Evolutionary conservation across 92 coral and sea anemone genomes (phyloP).

Genomic region (Scolanthus callimorphus): DNA sequence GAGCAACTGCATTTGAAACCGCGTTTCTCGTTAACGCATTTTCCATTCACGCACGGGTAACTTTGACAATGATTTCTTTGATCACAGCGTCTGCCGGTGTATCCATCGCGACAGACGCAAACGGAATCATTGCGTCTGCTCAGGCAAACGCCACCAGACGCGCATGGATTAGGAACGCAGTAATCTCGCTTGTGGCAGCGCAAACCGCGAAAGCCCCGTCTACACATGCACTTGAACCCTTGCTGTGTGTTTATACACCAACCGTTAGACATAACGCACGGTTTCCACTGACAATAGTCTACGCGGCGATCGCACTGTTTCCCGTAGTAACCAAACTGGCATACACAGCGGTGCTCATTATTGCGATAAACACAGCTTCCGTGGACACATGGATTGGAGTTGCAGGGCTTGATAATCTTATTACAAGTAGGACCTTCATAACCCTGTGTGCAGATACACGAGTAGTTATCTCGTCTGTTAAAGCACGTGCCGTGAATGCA

Average conservation of each 20-base stretch:
- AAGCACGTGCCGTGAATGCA: conserved; percentile 46
- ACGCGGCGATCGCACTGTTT: conserved; percentile 15
- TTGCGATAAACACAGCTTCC: background rate
- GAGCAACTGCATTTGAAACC: conserved; percentile 10
- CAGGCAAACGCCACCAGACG: conserved; percentile 1
- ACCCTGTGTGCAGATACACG: conserved; percentile 39
- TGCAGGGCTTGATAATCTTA: conserved; percentile 24
- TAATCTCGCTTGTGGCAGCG: conserved; percentile 43
- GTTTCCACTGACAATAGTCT: conserved; percentile 21
- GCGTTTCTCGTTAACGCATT: conserved; percentile 3
- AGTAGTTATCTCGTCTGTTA: conserved; percentile 2
- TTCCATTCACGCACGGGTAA: conserved; percentile 37
- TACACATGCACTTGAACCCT: conserved; percentile 45
- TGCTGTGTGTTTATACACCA: conserved; percentile 25
- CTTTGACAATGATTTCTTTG: conserved; percentile 21
- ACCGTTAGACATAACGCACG: conserved; percentile 19
- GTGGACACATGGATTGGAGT: conserved; percentile 31
- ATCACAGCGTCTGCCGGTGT: conserved; percentile 28
- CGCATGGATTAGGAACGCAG: conserved; percentile 23
- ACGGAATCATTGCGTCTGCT: conserved; percentile 1
- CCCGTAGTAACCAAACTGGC: background rate
- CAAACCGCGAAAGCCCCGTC: conserved; percentile 31
- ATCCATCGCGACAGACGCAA: conserved; percentile 55
- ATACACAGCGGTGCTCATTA: background rate
- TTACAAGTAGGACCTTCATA: conserved; percentile 47